Percentiles rank a stretch among this genome's conserved stretches.
phyloP scores from a whole-genome alignment of 2,113 vertebrate species.

The Percina caprodes region DNA sequence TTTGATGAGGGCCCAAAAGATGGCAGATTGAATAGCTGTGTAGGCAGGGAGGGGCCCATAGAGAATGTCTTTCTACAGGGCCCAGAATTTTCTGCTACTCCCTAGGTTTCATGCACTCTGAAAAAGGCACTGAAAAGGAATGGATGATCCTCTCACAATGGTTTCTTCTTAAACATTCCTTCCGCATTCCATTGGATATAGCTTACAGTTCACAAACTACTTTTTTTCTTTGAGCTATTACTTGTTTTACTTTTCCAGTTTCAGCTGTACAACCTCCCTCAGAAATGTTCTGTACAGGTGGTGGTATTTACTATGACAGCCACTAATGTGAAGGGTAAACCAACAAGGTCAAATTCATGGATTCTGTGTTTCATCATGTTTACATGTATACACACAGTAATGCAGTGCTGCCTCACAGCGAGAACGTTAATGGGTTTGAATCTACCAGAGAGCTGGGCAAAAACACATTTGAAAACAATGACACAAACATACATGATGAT shows the following conservation, averaged over 20 bases:
- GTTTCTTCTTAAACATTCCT: neutral
- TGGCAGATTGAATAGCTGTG: no score
- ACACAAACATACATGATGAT: neutral
- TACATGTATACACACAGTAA: neutral
- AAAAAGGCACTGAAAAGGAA: neutral
- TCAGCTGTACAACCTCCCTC: neutral
- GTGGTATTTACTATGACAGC: neutral
- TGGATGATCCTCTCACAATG: neutral
- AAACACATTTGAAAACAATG: neutral
- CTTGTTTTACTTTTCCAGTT: constrained; percentile 1
- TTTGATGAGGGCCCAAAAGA: no score
- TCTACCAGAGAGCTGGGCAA: neutral
- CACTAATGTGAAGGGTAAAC: neutral
- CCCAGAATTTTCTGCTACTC: no score
- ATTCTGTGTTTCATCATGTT: neutral
- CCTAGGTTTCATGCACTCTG: neutral
- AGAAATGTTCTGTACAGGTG: neutral
- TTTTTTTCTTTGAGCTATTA: neutral
- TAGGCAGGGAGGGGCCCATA: no score
- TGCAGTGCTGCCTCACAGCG: neutral
- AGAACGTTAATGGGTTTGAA: neutral
- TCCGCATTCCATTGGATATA: no score
- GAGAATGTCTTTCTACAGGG: no score
- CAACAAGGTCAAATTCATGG: neutral
- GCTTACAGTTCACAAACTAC: no score